phyloP scores from a whole-genome alignment of 2,113 vertebrate species.

The Greenwoodochromis staneri region DNA sequence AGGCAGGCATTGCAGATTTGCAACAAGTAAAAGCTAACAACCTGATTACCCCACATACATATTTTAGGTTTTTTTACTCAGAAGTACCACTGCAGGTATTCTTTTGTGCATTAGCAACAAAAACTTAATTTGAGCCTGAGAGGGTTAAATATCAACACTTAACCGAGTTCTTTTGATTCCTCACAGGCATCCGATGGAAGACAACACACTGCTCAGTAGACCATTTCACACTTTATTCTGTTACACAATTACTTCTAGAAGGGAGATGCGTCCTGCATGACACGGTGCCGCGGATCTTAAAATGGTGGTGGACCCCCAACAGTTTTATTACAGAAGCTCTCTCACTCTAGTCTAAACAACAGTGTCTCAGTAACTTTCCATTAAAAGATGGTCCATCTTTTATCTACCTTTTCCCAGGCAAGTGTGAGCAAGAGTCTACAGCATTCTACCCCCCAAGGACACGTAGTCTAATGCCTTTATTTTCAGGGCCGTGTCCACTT shows the following conservation, averaged over 20 bases:
- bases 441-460: background rate
- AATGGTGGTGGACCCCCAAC: background rate
- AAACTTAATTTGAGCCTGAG: background rate
- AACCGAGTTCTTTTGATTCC: fast-evolving
- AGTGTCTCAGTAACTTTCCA: background rate
- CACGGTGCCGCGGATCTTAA: fast-evolving
- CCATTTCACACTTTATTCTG: background rate
- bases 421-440: background rate
- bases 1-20: background rate
- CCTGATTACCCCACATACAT: background rate
- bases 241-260: background rate
- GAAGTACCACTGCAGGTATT: background rate
- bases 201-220: background rate
- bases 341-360: background rate
- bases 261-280: background rate
- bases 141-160: background rate
- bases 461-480: background rate
- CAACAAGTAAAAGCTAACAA: background rate
- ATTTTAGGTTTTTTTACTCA: background rate
- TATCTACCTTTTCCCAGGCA: fast-evolving
- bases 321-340: background rate
- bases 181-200: background rate
- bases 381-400: background rate
- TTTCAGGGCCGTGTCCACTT: background rate
- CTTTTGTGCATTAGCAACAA: background rate